These are phyloP conservation scores for Sinocyclocheilus rhinocerous DNA, from an alignment of 2,113 vertebrate genomes.

Conservation along the genomic window DNA sequence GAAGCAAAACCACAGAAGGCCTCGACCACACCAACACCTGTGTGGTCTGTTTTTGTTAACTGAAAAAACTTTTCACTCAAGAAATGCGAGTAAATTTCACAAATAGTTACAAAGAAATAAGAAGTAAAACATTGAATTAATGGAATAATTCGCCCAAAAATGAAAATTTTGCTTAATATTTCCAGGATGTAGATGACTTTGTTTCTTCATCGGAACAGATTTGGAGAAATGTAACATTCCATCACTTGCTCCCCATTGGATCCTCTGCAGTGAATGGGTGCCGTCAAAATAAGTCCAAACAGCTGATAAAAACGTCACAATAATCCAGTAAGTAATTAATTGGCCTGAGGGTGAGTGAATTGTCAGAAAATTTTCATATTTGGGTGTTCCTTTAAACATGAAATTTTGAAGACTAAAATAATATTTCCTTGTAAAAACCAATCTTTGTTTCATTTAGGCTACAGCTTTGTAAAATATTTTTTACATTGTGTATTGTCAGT, in stretches of 20 bases:
- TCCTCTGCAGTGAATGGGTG: not conserved
- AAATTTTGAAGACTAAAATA: not conserved
- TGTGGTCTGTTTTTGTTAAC: not conserved
- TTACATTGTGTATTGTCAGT: not conserved
- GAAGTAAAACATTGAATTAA: slow-evolving; percentile 17
- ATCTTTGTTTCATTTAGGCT: not conserved
- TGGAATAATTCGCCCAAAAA: too few species aligned
- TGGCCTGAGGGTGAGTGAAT: not conserved
- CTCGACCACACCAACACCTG: not conserved
- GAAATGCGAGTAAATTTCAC: not conserved
- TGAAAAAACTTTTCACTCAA: not conserved
- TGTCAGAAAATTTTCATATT: not conserved
- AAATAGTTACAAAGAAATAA: not conserved
- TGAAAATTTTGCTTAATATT: too few species aligned
- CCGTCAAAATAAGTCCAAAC: too few species aligned
- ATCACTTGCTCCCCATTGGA: not conserved
- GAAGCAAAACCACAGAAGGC: slow-evolving; percentile 4
- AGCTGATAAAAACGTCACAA: too few species aligned
- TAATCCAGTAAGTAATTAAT: too few species aligned
- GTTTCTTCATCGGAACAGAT: too few species aligned
- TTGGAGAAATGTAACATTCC: not conserved
- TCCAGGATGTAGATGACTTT: too few species aligned
- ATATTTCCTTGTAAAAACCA: not conserved
- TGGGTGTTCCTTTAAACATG: not conserved
- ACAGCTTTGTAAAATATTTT: not conserved